Conservation (phyloP, 2,888 invertebrate species). For the Dendrolimus pini region DNA sequence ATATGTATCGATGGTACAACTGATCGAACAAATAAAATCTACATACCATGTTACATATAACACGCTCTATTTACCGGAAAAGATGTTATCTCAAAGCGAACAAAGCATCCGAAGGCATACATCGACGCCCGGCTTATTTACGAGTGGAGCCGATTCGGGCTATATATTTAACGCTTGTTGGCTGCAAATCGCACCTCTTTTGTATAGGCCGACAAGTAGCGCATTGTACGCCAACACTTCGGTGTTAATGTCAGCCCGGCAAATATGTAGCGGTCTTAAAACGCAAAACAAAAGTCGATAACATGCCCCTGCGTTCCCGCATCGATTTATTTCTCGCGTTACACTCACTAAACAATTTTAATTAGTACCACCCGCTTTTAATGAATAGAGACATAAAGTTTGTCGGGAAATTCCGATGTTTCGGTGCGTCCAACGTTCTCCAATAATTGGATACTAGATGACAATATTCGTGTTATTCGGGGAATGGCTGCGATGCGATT, state of each 20-base stretch:
- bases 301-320: constrained; percentile 30
- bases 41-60: constrained; percentile 16
- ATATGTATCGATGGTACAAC: constrained; percentile 10
- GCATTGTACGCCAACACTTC: constrained; percentile 30
- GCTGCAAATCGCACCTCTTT: background rate
- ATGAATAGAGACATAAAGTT: constrained; percentile 61
- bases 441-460: constrained; percentile 59
- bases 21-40: background rate
- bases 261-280: constrained; percentile 50
- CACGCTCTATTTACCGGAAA: constrained; percentile 51
- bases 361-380: constrained; percentile 46
- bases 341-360: constrained; percentile 55
- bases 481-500: background rate
- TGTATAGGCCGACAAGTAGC: constrained; percentile 24
- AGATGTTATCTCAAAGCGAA: constrained; percentile 45
- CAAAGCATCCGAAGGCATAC: constrained; percentile 39
- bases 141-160: constrained; percentile 1
- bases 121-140: constrained; percentile 17
- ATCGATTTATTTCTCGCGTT: constrained; percentile 48
- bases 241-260: constrained; percentile 48
- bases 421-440: constrained; percentile 23
- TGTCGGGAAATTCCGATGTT: constrained; percentile 32
- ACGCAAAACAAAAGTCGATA: constrained; percentile 34
- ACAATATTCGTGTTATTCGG: constrained; percentile 31
- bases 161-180: background rate